Evolutionary conservation across 2,797 vertebrate genomes (phyloP), one percentile per base, ranked within the genome.

Genomic region (Sylvia borin): DNA sequence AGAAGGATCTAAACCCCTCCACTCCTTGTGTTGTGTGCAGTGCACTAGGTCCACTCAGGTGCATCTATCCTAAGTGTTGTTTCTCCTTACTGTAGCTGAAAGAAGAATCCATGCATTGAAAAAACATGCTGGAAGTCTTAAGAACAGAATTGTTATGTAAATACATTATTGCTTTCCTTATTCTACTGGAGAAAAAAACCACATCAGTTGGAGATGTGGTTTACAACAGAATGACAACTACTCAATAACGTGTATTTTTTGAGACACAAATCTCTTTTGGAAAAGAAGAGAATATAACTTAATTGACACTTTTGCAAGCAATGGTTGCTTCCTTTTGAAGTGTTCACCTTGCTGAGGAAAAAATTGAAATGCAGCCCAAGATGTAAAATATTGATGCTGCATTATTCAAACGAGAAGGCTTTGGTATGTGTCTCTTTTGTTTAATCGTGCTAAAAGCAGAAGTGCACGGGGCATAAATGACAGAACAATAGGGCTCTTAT

Each of bases 371-470:
- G 72, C 88, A 97, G 88, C 83, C 75, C 83, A 84, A 93, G 78
- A 90, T 89, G 80, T 89, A 96, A 95, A 97, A 97, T 95, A 95
- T 89, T 96, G 93, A 94, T 95, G 84, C 71, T 88, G 84, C 85
- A 95, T 96, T 96, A 96, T 97, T 95, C 94, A 95, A 92, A 95
- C 8, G 0, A 96, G 89, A 94, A 92, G 92, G 87, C 92, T 85
- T 85, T 86, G 62, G 75, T 89, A 90, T 96, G 85, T 87, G 43
- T 94, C 84, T 94, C 80, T 95, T 95, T 94, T 96, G 88, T 96
- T 96, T 96, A 96, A 96, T 95, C 90, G 91, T 93, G 92, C 87
- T 97, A 97, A 97, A 97, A 96, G 95, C 95, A 97, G 88, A 92
- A 94, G 88, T 96, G 92, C 93, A 93, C 4, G 0, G 85, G 85